Conservation (phyloP, 1,140 invertebrate species). For the Metopolophium dirhodum region DNA sequence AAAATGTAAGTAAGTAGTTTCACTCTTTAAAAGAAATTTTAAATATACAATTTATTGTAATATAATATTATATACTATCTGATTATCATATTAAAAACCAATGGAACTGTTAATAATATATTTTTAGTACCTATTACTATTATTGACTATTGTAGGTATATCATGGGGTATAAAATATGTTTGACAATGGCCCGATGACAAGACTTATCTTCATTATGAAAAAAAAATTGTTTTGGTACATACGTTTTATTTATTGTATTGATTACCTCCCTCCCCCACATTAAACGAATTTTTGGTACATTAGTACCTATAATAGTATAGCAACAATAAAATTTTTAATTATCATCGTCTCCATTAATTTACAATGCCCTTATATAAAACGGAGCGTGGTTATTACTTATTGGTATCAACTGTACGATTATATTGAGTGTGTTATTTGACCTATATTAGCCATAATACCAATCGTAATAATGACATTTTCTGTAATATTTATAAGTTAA, state of each 20-base stretch:
- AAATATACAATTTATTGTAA: background rate
- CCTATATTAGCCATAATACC: background rate
- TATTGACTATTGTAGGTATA: background rate
- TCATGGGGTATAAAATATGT: background rate
- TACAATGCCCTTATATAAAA: background rate
- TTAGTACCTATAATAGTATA: background rate
- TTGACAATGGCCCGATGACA: background rate
- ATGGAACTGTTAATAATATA: background rate
- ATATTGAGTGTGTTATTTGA: background rate
- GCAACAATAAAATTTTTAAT: background rate
- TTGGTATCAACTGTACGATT: background rate
- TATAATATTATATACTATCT: background rate
- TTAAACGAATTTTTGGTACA: background rate
- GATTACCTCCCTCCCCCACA: rapidly evolving
- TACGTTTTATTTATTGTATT: background rate
- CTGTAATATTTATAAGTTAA: background rate
- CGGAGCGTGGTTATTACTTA: background rate
- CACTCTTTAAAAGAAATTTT: background rate
- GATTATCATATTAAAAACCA: background rate
- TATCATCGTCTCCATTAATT: background rate
- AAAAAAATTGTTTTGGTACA: background rate
- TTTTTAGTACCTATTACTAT: background rate
- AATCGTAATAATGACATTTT: background rate
- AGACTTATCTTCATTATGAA: background rate
- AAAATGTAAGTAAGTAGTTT: background rate